Conservation (phyloP, 2,888 invertebrate species). For the Linnaemya tessellans region DNA sequence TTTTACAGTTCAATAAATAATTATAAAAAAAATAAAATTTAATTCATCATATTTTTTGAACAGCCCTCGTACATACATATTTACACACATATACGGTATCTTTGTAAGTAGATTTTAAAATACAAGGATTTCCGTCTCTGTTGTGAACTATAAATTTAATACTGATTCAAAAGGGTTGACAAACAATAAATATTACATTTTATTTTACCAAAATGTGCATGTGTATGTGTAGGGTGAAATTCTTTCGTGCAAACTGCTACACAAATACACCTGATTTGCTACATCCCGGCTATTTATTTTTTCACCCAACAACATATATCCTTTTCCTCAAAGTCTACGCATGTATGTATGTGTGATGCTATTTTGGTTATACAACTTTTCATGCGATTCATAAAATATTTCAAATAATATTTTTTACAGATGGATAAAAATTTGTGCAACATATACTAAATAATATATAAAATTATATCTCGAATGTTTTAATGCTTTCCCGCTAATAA, state of each 20-base stretch:
- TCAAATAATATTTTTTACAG: constrained; percentile 3
- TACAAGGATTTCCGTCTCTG: neutral
- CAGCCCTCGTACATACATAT: too few species aligned
- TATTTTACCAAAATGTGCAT: neutral
- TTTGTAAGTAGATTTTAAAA: neutral
- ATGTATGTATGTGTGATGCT: neutral
- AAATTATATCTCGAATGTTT: too few species aligned
- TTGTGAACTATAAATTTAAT: neutral
- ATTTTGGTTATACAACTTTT: constrained; percentile 38
- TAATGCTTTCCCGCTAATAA: too few species aligned
- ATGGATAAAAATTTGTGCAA: neutral
- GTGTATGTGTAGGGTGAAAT: neutral
- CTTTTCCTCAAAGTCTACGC: neutral
- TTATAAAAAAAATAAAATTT: too few species aligned
- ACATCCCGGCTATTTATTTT: neutral
- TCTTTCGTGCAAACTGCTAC: neutral
- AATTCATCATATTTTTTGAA: too few species aligned
- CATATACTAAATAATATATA: too few species aligned
- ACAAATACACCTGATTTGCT: constrained; percentile 38
- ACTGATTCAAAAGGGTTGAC: constrained; percentile 46
- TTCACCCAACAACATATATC: neutral
- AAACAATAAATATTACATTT: constrained; percentile 45
- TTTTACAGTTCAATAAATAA: too few species aligned
- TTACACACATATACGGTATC: too few species aligned
- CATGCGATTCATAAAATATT: constrained; percentile 55